A percentile compares a stretch with the other conserved stretches of the same genome.
Evolutionary conservation across 1,140 invertebrate genomes (phyloP).

Genomic region (Plutomurus gul): DNA sequence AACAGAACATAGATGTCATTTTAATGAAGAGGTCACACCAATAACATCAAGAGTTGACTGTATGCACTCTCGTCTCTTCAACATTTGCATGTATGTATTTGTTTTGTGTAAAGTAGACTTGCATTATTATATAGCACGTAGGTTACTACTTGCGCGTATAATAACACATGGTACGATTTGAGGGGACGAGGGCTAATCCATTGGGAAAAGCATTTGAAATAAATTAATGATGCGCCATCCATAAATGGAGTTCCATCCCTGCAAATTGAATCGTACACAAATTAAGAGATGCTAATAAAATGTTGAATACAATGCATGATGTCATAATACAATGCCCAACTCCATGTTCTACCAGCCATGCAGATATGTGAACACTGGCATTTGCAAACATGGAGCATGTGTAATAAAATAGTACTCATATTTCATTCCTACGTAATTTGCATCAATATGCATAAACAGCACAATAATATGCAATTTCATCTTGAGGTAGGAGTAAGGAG

Average conservation of each 20-base stretch:
- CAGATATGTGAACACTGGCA: no score
- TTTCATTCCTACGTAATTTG: background rate
- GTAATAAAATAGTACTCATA: conserved; percentile 4
- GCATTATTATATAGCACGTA: no score
- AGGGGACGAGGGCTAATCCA: background rate
- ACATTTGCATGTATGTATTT: no score
- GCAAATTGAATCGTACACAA: conserved; percentile 19
- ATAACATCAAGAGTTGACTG: background rate
- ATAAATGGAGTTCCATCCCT: background rate
- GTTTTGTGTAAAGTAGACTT: no score
- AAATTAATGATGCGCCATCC: conserved; percentile 6
- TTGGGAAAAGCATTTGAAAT: conserved; percentile 6
- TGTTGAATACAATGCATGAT: background rate
- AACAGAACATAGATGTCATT: conserved; percentile 26
- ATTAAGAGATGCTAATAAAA: conserved; percentile 10
- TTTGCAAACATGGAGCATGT: no score
- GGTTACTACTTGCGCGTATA: no score
- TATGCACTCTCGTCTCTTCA: background rate
- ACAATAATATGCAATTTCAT: conserved; percentile 17
- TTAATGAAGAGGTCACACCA: conserved; percentile 29
- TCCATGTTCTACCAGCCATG: no score
- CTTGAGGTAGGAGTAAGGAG: background rate
- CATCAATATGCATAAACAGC: conserved; percentile 14
- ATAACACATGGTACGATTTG: background rate
- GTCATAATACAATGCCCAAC: no score